A percentile compares a stretch with the other conserved stretches of the same genome.
Evolutionary conservation across 2,113 vertebrate genomes (phyloP).

Genomic region (Pangasianodon gigas): DNA sequence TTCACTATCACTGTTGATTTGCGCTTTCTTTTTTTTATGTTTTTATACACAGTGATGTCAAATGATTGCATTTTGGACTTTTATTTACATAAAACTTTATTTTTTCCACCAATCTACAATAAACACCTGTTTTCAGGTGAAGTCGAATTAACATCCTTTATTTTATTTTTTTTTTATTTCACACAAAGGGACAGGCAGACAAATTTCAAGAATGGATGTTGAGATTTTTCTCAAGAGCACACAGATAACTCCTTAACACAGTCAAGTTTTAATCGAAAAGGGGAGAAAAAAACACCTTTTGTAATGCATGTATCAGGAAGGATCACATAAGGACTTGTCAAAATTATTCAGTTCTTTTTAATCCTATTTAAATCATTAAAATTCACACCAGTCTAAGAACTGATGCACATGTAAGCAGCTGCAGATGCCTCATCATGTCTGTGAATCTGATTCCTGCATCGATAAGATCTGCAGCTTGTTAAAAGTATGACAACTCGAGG

Average conservation of each 20-base stretch:
- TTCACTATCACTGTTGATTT: neutral
- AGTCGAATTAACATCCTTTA: slow-evolving; percentile 39
- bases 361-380: slow-evolving; percentile 5
- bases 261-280: slow-evolving; percentile 1
- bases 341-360: slow-evolving; percentile 4
- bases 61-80: slow-evolving; percentile 43
- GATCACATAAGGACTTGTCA: neutral
- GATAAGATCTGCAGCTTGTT: neutral
- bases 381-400: neutral
- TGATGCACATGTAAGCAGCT: neutral
- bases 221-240: slow-evolving; percentile 30
- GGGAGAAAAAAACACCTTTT: slow-evolving; percentile 2
- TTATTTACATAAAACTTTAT: slow-evolving; percentile 68
- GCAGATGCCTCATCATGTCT: neutral
- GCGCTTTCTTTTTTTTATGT: neutral
- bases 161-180: slow-evolving; percentile 37
- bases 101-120: slow-evolving; percentile 68
- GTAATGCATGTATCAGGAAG: slow-evolving; percentile 32
- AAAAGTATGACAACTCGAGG: neutral
- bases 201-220: slow-evolving; percentile 12
- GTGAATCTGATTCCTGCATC: neutral
- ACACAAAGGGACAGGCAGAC: slow-evolving; percentile 49
- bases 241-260: neutral
- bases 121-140: slow-evolving; percentile 61
- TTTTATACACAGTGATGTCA: neutral